Conservation (phyloP, 1,140 invertebrate species). For the Steinernema khuongi region DNA sequence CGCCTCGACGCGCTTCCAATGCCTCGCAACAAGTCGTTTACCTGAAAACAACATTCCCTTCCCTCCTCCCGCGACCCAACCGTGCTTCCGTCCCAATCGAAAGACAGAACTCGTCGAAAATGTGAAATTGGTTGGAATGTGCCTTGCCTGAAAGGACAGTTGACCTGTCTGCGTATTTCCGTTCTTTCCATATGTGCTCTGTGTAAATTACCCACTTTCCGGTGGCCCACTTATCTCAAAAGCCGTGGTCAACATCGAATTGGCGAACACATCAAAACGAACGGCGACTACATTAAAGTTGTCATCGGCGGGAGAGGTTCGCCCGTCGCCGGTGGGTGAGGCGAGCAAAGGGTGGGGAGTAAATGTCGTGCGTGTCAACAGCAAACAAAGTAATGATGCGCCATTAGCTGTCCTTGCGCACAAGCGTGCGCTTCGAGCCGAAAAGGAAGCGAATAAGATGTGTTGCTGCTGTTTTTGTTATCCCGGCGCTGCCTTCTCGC, state of each 20-base stretch:
- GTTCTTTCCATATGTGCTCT: too few species aligned
- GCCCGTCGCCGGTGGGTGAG: neutral
- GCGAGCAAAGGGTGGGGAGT: neutral
- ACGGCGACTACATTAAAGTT: neutral
- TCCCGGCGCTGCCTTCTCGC: too few species aligned
- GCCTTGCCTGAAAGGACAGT: too few species aligned
- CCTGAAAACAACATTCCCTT: conserved; percentile 28
- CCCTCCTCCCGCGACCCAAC: neutral
- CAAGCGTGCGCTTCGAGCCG: neutral
- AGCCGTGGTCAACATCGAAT: neutral
- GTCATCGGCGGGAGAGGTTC: neutral
- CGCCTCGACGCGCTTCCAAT: conserved; percentile 40
- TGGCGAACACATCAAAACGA: too few species aligned
- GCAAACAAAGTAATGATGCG: neutral
- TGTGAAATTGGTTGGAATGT: too few species aligned
- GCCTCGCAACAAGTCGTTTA: conserved; percentile 44
- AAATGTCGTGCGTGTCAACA: neutral
- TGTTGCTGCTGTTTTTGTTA: neutral
- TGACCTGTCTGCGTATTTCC: too few species aligned
- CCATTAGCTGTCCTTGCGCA: neutral
- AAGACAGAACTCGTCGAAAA: too few species aligned
- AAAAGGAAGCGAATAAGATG: neutral
- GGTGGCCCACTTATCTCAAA: too few species aligned
- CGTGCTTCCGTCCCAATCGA: too few species aligned
- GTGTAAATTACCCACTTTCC: neutral